phyloP scores from a whole-genome alignment of 2,113 vertebrate species.

The Circaetus gallicus region DNA sequence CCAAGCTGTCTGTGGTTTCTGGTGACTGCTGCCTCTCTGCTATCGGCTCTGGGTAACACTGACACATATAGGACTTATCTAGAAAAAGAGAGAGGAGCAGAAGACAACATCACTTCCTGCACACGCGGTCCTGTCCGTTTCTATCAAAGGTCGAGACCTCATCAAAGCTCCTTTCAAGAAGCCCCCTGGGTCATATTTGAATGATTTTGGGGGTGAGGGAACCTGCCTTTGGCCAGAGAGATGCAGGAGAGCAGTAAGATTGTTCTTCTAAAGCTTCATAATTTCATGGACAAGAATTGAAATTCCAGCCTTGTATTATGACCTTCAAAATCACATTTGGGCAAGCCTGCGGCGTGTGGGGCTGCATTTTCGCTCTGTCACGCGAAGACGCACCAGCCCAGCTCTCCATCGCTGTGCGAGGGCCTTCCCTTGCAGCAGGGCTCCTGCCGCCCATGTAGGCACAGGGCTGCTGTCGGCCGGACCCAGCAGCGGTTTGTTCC shows the following conservation, averaged over 20 bases:
- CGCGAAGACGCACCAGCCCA: fast-evolving
- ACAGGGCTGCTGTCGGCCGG: fast-evolving
- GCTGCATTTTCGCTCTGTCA: not conserved
- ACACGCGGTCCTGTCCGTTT: not conserved
- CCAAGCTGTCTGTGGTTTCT: not conserved
- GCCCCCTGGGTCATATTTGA: not conserved
- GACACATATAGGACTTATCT: not conserved
- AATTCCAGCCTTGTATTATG: not conserved
- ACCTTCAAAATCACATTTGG: not conserved
- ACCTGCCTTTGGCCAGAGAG: not conserved
- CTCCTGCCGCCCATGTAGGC: fast-evolving
- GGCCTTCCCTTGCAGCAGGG: not conserved
- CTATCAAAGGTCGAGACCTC: not conserved
- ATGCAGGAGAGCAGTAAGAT: not conserved
- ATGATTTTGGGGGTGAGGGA: not conserved
- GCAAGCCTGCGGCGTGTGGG: not conserved
- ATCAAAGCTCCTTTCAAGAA: not conserved
- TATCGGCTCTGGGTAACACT: not conserved
- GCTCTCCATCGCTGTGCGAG: fast-evolving
- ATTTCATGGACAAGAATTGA: not conserved
- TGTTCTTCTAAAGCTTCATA: not conserved
- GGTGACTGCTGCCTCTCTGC: not conserved
- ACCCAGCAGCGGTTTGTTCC: not conserved
- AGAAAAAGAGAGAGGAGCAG: not conserved
- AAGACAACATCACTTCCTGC: constrained; percentile 1